Base-by-base conservation (phyloP, 2,113 vertebrate species). In the Formicarius rufipectus region DNA sequence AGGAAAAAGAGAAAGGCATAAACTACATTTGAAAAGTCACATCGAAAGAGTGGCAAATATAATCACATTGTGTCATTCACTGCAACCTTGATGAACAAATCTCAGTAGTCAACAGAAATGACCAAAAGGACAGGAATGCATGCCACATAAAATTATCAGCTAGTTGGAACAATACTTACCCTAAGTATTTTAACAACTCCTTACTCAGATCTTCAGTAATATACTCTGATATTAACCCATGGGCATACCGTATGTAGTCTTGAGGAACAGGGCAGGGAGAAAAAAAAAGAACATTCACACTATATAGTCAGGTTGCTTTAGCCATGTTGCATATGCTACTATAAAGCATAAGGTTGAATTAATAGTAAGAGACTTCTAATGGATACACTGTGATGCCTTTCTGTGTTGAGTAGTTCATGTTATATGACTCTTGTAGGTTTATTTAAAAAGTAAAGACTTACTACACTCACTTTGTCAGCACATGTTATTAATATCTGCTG, bases 191-290 rank as follows among this genome's bases (percentile, higher is more conserved):
- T 75, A 98, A 97, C 52, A 99, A 97, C n/a, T 98, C 98, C 90
- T 97, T 98, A 97, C 99, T 99, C 92, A 99, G 95, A 80, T 99
- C 98, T 96, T 98, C 98, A 89, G 97, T 96, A 97, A 99, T 97
- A 93, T 99, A 99, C 86, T 99, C 99, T 9, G 99, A 99, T 96
- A 99, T 97, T 84, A 99, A 98, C 47, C 99, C 99, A 84, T 99
- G 98, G 64, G 99, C 99, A 56, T 99, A 99, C 15, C 98, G 96
- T 24, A 99, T 37, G 64, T 98, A 99, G 86, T 99, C 99, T 96
- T 99, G 99, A 97, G 73, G 84, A 97, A 58, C 82, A 27, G 52
- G 39, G 52, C 75, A 69, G 60, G 55, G 69, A 93, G 23, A 80
- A 7, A 64, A 89, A 58, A 91, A 83, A 91, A 91, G 72, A 95